Conservation (phyloP, 2,888 invertebrate genomes). For the Argynnis bischoffii region DNA sequence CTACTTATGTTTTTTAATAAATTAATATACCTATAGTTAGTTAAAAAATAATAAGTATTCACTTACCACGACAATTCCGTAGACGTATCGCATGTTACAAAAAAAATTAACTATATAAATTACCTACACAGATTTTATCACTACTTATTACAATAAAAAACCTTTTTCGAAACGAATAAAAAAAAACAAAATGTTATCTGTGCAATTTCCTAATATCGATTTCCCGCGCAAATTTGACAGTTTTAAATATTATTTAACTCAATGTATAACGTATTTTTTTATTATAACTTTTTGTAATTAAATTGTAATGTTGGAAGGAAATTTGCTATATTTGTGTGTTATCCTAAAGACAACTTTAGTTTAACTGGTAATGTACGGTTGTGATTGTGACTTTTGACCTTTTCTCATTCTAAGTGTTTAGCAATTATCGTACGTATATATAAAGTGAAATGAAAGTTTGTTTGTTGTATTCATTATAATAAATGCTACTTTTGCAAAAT, state of each 20-base stretch:
- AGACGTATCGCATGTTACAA: no score
- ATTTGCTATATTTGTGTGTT: background rate
- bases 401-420: background rate
- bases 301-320: no score
- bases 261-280: background rate
- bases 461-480: background rate
- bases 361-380: background rate
- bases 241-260: background rate
- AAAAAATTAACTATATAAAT: no score
- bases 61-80: no score
- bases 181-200: background rate
- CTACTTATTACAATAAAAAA: no score
- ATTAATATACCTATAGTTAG: no score
- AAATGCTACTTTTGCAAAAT: background rate
- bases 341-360: background rate
- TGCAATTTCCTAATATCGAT: background rate
- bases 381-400: slow-evolving; percentile 14
- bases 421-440: slow-evolving; percentile 7
- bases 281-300: background rate
- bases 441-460: slow-evolving; percentile 4
- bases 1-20: no score
- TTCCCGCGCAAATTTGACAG: slow-evolving; percentile 1
- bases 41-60: no score
- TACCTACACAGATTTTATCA: no score
- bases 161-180: background rate